Evolutionary conservation across 2,888 invertebrate genomes (phyloP).

Genomic region (Mongoloraphidia duomilia): DNA sequence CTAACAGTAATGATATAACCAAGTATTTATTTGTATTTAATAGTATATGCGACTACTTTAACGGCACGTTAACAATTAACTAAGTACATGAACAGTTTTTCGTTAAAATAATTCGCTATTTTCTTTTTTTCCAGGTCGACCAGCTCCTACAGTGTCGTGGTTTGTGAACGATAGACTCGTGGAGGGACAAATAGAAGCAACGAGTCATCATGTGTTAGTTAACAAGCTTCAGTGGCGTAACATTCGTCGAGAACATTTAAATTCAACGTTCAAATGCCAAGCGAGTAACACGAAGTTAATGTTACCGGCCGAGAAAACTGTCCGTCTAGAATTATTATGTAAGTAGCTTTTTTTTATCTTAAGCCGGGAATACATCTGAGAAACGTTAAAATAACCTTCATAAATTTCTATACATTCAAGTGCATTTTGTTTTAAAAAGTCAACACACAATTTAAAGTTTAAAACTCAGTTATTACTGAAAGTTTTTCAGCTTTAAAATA

Average conservation of each 20-base stretch:
- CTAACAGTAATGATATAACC: no score
- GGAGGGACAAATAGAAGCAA: constrained; percentile 54
- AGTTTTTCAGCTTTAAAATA: no score
- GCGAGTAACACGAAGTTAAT: constrained; percentile 78
- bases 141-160: constrained; percentile 76
- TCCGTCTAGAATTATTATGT: constrained; percentile 72
- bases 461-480: no score
- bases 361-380: no score
- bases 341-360: constrained; percentile 39
- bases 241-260: constrained; percentile 60
- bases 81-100: no score
- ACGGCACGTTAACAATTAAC: no score
- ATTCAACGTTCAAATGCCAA: constrained; percentile 76
- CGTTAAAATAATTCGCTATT: no score
- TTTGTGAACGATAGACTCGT: constrained; percentile 56
- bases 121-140: constrained; percentile 46
- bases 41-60: no score
- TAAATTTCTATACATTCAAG: background rate
- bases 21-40: no score
- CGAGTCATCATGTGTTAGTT: constrained; percentile 60
- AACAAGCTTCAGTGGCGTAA: constrained; percentile 63
- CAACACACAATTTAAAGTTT: no score
- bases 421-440: no score
- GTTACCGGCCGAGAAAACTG: constrained; percentile 67
- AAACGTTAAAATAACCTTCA: no score